Evolutionary conservation across 2,113 vertebrate species (phyloP).

Genomic region (Etheostoma spectabile): DNA sequence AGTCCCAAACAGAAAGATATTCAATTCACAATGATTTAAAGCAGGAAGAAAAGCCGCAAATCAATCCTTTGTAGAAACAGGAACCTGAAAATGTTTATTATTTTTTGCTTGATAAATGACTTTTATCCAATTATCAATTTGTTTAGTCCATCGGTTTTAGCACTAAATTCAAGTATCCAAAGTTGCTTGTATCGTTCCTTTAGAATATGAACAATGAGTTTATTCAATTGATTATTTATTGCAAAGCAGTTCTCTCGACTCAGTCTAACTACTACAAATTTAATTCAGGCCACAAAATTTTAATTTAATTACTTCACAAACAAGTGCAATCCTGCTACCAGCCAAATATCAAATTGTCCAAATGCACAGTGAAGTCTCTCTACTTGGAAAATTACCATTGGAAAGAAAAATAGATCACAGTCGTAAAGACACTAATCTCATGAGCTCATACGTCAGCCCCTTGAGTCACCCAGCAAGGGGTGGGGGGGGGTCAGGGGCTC

Average conservation of each 20-base stretch:
- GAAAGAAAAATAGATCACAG: conserved; percentile 25
- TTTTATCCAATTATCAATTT: not conserved
- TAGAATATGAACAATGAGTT: not conserved
- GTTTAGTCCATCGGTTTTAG: not conserved
- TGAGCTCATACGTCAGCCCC: conserved; percentile 4
- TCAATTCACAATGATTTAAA: too few species aligned
- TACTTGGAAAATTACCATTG: conserved; percentile 15
- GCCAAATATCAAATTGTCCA: conserved; percentile 26
- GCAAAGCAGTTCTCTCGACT: not conserved
- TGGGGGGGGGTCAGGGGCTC: not conserved
- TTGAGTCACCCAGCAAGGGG: conserved; percentile 25
- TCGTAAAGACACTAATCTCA: conserved; percentile 25
- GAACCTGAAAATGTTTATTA: too few species aligned
- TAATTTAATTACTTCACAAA: conserved; percentile 6
- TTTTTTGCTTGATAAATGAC: not conserved
- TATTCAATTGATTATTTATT: not conserved
- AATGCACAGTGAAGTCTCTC: not conserved
- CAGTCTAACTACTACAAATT: not conserved
- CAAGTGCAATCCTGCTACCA: not conserved
- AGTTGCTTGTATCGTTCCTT: not conserved
- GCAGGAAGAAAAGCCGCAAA: too few species aligned
- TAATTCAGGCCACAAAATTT: conserved; percentile 7
- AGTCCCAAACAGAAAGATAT: too few species aligned
- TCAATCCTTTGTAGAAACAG: not conserved
- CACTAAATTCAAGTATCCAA: not conserved